These are phyloP conservation scores for Caenorhabditis zanzibari DNA, from an alignment of 2,888 invertebrate genomes.

Conservation along the genomic window DNA sequence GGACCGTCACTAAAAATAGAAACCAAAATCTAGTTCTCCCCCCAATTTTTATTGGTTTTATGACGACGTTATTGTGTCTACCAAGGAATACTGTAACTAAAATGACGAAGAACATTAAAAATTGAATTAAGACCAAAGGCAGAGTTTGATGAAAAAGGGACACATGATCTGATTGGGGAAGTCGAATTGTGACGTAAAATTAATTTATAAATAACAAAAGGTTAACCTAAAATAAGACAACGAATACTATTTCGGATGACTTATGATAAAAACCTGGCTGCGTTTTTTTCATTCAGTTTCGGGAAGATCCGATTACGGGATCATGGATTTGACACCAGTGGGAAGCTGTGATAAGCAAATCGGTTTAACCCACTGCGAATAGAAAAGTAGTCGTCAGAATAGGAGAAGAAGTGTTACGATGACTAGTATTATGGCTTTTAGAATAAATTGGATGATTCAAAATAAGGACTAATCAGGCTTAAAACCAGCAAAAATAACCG, in stretches of 20 bases:
- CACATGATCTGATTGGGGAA: slow-evolving; percentile 22
- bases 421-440: slow-evolving; percentile 19
- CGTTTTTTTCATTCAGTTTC: background rate
- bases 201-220: slow-evolving; percentile 18
- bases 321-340: slow-evolving; percentile 22
- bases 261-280: background rate
- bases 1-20: slow-evolving; percentile 58
- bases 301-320: slow-evolving; percentile 24
- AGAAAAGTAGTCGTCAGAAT: background rate
- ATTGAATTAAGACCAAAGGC: slow-evolving; percentile 41
- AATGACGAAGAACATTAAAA: slow-evolving; percentile 19
- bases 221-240: background rate
- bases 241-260: slow-evolving; percentile 9
- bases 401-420: slow-evolving; percentile 9
- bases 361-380: slow-evolving; percentile 53
- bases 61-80: slow-evolving; percentile 54
- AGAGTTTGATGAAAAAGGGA: slow-evolving; percentile 5
- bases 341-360: slow-evolving; percentile 19
- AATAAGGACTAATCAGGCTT: background rate
- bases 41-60: slow-evolving; percentile 54
- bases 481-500: background rate
- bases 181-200: slow-evolving; percentile 22
- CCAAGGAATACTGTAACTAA: slow-evolving; percentile 32
- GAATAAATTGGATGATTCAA: slow-evolving; percentile 1
- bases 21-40: slow-evolving; percentile 44